A percentile compares a stretch with the other conserved stretches of the same genome.
These are phyloP conservation scores for Yponomeuta evonymella DNA, from an alignment of 2,888 invertebrate species.

Conservation along the genomic window DNA sequence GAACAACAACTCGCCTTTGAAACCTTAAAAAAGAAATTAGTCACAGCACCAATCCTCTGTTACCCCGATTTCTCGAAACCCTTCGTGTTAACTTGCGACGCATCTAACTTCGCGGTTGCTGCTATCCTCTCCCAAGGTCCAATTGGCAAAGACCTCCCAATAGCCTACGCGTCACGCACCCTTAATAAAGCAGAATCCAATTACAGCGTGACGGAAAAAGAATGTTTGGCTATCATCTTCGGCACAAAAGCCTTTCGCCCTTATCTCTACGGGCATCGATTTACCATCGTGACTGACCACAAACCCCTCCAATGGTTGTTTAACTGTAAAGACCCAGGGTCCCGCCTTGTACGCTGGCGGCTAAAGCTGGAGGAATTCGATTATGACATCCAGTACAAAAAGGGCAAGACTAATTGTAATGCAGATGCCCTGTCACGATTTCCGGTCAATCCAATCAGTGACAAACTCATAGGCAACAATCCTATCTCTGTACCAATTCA, in stretches of 20 bases:
- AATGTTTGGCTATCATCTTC: constrained; percentile 17
- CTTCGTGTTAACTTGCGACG: constrained; percentile 33
- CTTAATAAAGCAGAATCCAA: constrained; percentile 29
- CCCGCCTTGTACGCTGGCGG: constrained; percentile 21
- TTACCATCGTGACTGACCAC: constrained; percentile 21
- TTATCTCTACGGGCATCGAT: constrained; percentile 21
- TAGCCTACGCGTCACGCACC: constrained; percentile 28
- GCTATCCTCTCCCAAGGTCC: too few relatives aligned
- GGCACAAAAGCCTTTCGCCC: constrained; percentile 23
- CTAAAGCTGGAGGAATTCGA: constrained; percentile 17
- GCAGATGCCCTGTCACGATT: too few relatives aligned
- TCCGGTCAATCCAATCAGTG: too few relatives aligned
- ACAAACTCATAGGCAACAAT: too few relatives aligned
- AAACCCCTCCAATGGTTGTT: constrained; percentile 18
- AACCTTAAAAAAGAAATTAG: constrained; percentile 17
- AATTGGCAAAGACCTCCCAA: constrained; percentile 14
- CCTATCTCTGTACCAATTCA: too few relatives aligned
- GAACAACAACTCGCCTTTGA: constrained; percentile 19
- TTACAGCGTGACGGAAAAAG: constrained; percentile 17
- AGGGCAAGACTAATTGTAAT: constrained; percentile 14
- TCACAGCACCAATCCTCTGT: constrained; percentile 15
- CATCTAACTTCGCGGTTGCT: constrained; percentile 21
- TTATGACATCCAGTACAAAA: constrained; percentile 22
- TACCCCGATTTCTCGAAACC: constrained; percentile 25
- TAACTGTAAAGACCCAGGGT: constrained; percentile 18